phyloP scores from a whole-genome alignment of 2,797 vertebrate genomes.

The Hephaestus fuliginosus region DNA sequence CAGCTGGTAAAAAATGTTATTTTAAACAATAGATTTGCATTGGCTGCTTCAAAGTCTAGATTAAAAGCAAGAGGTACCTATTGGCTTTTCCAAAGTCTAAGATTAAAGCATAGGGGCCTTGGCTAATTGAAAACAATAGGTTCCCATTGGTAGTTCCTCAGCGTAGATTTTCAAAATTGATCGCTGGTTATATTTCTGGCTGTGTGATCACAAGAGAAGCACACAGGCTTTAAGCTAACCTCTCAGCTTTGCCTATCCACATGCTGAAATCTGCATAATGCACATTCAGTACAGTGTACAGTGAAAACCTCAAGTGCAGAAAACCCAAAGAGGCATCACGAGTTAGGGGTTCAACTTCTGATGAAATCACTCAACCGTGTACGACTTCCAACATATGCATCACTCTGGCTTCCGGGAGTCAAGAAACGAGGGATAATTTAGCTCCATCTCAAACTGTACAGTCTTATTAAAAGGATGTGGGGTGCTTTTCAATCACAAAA shows the following conservation, averaged over 20 bases:
- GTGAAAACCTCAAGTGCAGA: background rate
- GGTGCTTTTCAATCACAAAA: background rate
- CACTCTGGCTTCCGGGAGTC: background rate
- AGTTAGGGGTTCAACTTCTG: background rate
- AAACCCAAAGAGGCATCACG: background rate
- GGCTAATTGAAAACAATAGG: background rate
- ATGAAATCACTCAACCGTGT: background rate
- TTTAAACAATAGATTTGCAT: slow-evolving; percentile 8
- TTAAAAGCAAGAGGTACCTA: background rate
- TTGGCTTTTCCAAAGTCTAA: background rate
- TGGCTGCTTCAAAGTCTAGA: slow-evolving; percentile 8
- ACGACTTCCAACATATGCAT: background rate
- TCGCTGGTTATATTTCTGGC: background rate
- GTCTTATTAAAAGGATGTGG: background rate
- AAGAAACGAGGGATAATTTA: background rate
- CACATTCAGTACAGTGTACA: background rate
- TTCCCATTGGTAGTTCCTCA: slow-evolving; percentile 9
- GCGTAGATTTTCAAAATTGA: slow-evolving; percentile 8
- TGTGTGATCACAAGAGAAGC: background rate
- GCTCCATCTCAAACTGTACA: background rate
- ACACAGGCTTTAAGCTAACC: background rate
- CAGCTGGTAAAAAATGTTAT: background rate
- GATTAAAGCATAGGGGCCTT: slow-evolving; percentile 12
- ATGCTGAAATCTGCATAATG: background rate
- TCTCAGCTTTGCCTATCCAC: background rate